Base-by-base conservation (phyloP, 2,797 vertebrate species). In the Luscinia megarhynchos region DNA sequence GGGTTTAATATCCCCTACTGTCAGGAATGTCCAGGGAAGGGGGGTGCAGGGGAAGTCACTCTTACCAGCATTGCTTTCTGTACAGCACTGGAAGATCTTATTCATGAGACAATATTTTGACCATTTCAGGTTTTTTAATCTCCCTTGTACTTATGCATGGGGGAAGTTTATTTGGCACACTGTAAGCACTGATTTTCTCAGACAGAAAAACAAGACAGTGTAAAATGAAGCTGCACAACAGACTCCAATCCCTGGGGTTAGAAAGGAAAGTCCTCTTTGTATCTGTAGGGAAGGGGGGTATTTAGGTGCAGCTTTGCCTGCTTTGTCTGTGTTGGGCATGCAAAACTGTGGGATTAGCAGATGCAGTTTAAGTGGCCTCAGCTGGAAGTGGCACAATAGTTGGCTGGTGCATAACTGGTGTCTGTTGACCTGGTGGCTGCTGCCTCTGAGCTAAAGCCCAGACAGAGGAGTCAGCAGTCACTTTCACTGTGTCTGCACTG, bases 391-490 rank as follows among this genome's bases (percentile, higher is more conserved):
- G 40, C 90, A 90, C 81, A 92, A 90, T 93, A 58, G 87, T 90
- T 95, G 90, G 87, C 61, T 84, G 73, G 82, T 87, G 89, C 93
- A 90, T 94, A 89, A 68, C 91, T 94, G 83, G 91, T 90, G 88
- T 96, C 89, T 79, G 81, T 92, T 96, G 95, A 96, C 84, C 86
- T 91, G 68, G 54, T 89, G 0, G 4, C 53, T 67, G 90, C 67
- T 91, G 93, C 84, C 95, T 86, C 64, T 3, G 26, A 90, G 82
- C 83, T 95, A 96, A 97, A 96, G 90, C 93, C 94, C 94, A 97
- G 96, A 97, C 95, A 93, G 95, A 91, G 76, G 94, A 97, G 94
- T 97, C 95, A 97, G 95, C 95, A 94, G 76, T 92, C 92, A 91
- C 80, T 94, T 96, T 95, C 83, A 79, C 72, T 84, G 46, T 69